Evolutionary conservation across 2,113 vertebrate species (phyloP).

Genomic region (Lontra canadensis): DNA sequence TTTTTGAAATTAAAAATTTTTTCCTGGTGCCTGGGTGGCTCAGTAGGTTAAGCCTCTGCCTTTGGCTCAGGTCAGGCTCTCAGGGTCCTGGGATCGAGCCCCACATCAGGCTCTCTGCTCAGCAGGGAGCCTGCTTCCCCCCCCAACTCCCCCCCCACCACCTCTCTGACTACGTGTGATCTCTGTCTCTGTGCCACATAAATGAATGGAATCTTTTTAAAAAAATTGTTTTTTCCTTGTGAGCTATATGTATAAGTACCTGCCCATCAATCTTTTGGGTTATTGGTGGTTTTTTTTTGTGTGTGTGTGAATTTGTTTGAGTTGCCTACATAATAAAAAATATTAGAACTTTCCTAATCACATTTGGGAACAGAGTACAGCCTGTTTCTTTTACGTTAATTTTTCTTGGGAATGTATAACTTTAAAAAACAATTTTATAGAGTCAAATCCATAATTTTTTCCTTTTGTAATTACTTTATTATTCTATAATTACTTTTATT

Average conservation of each 20-base stretch:
- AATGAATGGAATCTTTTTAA: too few species aligned
- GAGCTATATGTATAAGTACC: background rate
- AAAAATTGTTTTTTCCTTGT: background rate
- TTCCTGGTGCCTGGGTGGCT: background rate
- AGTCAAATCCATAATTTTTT: background rate
- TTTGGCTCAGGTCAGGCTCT: too few species aligned
- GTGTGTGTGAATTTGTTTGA: background rate
- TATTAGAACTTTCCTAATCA: slow-evolving; percentile 12
- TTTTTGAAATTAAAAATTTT: background rate
- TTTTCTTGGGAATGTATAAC: background rate
- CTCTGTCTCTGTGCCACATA: too few species aligned
- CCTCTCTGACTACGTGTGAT: too few species aligned
- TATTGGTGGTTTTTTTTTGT: background rate
- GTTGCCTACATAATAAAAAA: background rate
- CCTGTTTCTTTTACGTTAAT: background rate
- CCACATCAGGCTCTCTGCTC: too few species aligned
- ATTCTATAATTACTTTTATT: background rate
- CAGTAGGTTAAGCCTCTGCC: too few species aligned
- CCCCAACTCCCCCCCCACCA: rapidly evolving
- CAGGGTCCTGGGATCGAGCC: too few species aligned
- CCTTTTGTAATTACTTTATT: background rate
- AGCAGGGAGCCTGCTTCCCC: too few species aligned
- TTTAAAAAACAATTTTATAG: background rate
- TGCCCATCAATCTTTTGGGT: background rate
- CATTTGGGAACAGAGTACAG: background rate